These are phyloP conservation scores for Sebastes ruberrimus DNA, from an alignment of 2,797 vertebrate genomes.

Conservation along the genomic window DNA sequence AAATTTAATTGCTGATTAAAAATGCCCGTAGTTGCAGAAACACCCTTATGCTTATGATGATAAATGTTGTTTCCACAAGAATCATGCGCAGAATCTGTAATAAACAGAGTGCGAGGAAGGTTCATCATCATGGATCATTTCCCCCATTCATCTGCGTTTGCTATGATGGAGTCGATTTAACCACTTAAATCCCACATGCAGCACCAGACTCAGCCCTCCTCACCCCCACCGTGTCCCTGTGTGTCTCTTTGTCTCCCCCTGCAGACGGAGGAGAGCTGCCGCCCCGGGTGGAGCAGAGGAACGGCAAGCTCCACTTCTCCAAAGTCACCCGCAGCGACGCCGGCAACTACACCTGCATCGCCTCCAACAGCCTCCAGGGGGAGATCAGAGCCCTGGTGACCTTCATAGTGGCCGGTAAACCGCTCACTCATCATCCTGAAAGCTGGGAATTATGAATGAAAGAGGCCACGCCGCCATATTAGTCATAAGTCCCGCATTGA, in stretches of 20 bases:
- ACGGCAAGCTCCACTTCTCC: constrained; percentile 89
- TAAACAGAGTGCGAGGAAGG: not conserved
- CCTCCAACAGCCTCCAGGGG: constrained; percentile 93
- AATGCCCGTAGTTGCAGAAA: too few species aligned
- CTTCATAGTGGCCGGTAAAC: constrained; percentile 92
- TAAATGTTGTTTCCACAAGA: constrained; percentile 1
- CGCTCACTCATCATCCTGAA: not conserved
- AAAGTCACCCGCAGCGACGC: constrained; percentile 90
- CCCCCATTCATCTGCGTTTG: not conserved
- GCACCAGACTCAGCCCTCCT: not conserved
- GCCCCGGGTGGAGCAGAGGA: constrained; percentile 84
- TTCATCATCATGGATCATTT: constrained; percentile 20
- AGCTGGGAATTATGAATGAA: not conserved
- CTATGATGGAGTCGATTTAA: constrained; percentile 10
- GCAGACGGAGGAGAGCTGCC: constrained; percentile 91
- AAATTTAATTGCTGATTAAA: too few species aligned
- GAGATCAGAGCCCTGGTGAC: constrained; percentile 91
- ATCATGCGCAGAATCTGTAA: not conserved
- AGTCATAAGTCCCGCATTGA: constrained; percentile 17
- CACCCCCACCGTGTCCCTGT: not conserved
- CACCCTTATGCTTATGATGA: not conserved
- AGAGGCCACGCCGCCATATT: not conserved
- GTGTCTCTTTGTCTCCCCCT: constrained; percentile 42
- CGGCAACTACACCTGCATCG: constrained; percentile 94
- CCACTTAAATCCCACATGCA: not conserved